Percentiles rank a stretch among this genome's conserved stretches.
These are phyloP conservation scores for Rhaphigaster nebulosa DNA, from an alignment of 2,888 invertebrate species.

Conservation along the genomic window DNA sequence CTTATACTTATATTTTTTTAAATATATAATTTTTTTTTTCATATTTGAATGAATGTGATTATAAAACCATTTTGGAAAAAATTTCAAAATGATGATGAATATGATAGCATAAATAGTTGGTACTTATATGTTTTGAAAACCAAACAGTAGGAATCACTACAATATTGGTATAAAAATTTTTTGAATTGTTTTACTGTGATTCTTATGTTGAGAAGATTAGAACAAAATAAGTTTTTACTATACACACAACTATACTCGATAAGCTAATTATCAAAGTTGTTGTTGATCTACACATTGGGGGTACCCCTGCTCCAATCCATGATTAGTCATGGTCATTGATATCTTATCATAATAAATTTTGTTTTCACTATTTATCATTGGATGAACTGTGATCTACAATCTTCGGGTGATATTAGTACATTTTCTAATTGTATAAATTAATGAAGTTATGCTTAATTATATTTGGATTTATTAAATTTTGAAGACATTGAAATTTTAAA, in stretches of 20 bases:
- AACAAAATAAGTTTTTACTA: background rate
- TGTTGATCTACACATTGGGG: background rate
- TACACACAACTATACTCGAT: background rate
- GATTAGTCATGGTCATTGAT: background rate
- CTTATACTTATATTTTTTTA: too few relatives aligned
- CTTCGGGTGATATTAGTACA: constrained; percentile 53
- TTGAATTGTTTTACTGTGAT: background rate
- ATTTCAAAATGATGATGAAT: background rate
- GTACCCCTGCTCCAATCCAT: background rate
- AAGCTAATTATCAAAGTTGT: background rate
- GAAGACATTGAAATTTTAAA: background rate
- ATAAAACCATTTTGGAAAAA: too few relatives aligned
- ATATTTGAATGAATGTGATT: too few relatives aligned
- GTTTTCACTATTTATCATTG: background rate
- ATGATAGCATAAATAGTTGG: too few relatives aligned
- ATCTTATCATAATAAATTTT: background rate
- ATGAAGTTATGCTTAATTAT: background rate
- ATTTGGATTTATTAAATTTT: background rate
- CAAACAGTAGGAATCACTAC: too few relatives aligned
- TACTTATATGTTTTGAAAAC: too few relatives aligned
- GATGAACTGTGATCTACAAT: constrained; percentile 40
- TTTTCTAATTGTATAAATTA: constrained; percentile 5
- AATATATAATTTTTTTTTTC: too few relatives aligned
- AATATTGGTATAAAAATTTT: too few relatives aligned
- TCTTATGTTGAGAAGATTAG: background rate